Base-by-base conservation (phyloP, 2,113 vertebrate species). In the Pungitius pungitius region DNA sequence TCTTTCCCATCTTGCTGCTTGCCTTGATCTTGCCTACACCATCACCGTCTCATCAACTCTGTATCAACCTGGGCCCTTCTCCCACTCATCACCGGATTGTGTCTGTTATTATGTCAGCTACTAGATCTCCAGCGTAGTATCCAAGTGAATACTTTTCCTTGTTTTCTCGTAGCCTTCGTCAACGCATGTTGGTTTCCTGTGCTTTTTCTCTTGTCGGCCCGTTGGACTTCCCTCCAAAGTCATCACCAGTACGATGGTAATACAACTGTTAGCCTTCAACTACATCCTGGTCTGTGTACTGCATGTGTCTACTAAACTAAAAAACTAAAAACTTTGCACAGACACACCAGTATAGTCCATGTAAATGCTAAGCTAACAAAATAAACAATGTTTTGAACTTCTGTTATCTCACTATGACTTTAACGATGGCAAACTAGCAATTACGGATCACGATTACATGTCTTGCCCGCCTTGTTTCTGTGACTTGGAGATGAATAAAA, bases 401-500 rank as follows among this genome's bases (percentile, higher is more conserved):
- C 9, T 54, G 26, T n/a, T 75, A 71, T 65, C 6, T 63, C 26
- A 24, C 15, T 8, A 30, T 45, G 59, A 26, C 39, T 57, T 18
- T 65, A 30, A 42, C 26, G n/a, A 26, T 56, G 58, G 12, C 22
- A 61, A 20, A 59, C 18, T 40, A 40, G 20, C 39, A 49, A 57
- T 56, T 30, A 75, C 4, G 39, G 11, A 55, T n/a, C 10, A 55
- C n/a, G 3, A 11, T 35, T 30, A 17, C 37, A 57, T 12, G 40
- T 49, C 24, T 30, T 62, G 13, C 5, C 3, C 6, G 4, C 10
- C 42, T 27, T 22, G 11, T 37, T 45, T 47, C 33, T 49, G 18
- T 54, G 69, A 47, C 55, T 37, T 45, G 17, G 20, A 59, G 35
- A 37, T 47, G 35, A 59, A 24, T 67, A 7, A 54, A 40, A 39